These are phyloP conservation scores for Acrossocheilus fasciatus DNA, from an alignment of 2,797 vertebrate species.

Conservation along the genomic window DNA sequence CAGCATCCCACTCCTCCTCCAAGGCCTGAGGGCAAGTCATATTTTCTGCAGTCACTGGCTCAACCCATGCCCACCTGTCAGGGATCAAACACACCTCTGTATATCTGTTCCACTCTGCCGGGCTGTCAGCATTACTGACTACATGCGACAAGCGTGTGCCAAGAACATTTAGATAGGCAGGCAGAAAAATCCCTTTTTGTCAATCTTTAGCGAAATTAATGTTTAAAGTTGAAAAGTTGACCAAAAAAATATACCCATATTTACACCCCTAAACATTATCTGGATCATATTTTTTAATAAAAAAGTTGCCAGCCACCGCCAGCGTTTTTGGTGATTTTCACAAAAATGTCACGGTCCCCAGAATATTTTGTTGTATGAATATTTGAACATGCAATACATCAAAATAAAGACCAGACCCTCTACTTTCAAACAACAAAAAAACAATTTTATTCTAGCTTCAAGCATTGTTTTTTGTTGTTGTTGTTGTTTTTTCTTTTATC, in stretches of 20 bases:
- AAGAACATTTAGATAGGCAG: neutral
- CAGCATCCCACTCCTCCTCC: conserved; percentile 1
- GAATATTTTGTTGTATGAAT: no score
- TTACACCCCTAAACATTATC: neutral
- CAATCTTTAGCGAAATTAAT: neutral
- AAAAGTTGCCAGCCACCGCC: no score
- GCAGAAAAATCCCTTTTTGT: neutral
- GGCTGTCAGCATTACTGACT: conserved; percentile 22
- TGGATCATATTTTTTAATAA: no score
- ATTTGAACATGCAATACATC: no score
- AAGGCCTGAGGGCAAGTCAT: conserved; percentile 37
- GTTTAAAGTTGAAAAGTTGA: neutral
- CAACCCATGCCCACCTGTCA: conserved; percentile 25
- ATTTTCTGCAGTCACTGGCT: conserved; percentile 33
- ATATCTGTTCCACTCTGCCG: conserved; percentile 7
- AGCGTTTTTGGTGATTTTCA: no score
- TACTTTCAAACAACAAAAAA: no score
- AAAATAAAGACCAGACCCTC: no score
- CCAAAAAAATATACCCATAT: neutral
- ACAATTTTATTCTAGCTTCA: no score
- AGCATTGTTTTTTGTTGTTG: no score
- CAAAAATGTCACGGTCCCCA: no score
- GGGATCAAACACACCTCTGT: conserved; percentile 30
- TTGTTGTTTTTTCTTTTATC: no score
- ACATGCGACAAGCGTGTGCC: conserved; percentile 1